phyloP scores from a whole-genome alignment of 2,888 invertebrate genomes.

The Orthonevra nobilis region DNA sequence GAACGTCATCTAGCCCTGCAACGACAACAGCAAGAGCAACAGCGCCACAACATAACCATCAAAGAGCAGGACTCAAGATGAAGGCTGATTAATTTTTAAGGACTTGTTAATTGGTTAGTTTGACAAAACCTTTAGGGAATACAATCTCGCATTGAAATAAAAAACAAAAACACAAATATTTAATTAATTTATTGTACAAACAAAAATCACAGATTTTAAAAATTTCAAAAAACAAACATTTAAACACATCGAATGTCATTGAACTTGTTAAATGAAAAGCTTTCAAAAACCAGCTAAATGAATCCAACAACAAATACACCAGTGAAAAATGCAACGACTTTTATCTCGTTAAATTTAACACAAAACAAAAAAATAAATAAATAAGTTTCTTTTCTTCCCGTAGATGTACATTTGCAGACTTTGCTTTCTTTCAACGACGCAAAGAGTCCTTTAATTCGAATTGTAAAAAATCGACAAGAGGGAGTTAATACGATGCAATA shows the following conservation, averaged over 20 bases:
- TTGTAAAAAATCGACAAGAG: no score
- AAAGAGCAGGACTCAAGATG: slow-evolving; percentile 66
- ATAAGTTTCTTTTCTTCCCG: no score
- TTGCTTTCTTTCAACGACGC: no score
- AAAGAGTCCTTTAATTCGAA: no score
- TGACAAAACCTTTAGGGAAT: slow-evolving; percentile 50
- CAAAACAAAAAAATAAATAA: no score
- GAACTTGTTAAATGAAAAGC: slow-evolving; percentile 20
- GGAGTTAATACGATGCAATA: no score
- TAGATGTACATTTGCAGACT: no score
- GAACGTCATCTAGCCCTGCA: slow-evolving; percentile 28
- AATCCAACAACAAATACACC: slow-evolving; percentile 9
- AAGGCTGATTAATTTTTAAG: slow-evolving; percentile 63
- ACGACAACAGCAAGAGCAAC: slow-evolving; percentile 39
- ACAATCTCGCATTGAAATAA: slow-evolving; percentile 51
- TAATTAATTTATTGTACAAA: slow-evolving; percentile 48
- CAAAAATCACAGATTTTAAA: not conserved
- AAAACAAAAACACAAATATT: no score
- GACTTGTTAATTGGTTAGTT: slow-evolving; percentile 19
- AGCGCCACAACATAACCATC: slow-evolving; percentile 61
- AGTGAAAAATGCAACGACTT: slow-evolving; percentile 59
- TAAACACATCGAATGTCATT: slow-evolving; percentile 61
- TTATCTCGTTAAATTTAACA: slow-evolving; percentile 31
- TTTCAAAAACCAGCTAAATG: slow-evolving; percentile 16
- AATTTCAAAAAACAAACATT: slow-evolving; percentile 12